Evolutionary conservation across 2,888 invertebrate species (phyloP), one percentile per base, ranked within the genome.

Genomic region (Schrankia costaestrigalis): DNA sequence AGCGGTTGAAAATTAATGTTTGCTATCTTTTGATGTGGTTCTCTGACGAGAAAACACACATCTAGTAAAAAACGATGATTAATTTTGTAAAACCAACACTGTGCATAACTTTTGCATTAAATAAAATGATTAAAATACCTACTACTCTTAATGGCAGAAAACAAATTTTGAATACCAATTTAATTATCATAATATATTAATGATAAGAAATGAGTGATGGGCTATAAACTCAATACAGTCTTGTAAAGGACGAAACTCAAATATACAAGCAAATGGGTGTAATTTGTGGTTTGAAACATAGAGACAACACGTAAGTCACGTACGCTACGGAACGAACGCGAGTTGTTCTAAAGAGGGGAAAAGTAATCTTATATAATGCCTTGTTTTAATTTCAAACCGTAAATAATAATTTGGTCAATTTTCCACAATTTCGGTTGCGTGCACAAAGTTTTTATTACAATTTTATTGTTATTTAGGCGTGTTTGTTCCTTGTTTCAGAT

Each of bases 381-480:
- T 68, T 67, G 78, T 82, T 84, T 84, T 84, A 86, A 87, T 86
- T 86, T 80, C 63, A 47, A 78, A 64, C 73, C 84, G 79, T 86
- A 87, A 87, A 87, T 86, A 85, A 87, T 80, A 81, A 86, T 86
- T 87, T 86, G 81, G 85, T 85, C 81, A 84, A 87, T 82, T 83
- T 81, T 77, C 84, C 77, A 83, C 80, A 82, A 84, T 82, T 85
- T 79, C 63, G 78, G 85, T 86, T 80, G 85, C 86, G 86, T 86
- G 86, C 65, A 70, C 80, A 78, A 85, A 87, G 84, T 85, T 87
- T 87, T 84, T 84, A 87, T 87, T 87, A 79, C 73, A 84, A 84
- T 86, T 86, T 86, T 83, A 87, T 86, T 87, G 86, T 86, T 86
- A 87, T 87, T 87, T 86, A 86, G 84, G 77, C 81, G 82, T 87